phyloP scores from a whole-genome alignment of 2,113 vertebrate species.

The Oryzias javanicus region DNA sequence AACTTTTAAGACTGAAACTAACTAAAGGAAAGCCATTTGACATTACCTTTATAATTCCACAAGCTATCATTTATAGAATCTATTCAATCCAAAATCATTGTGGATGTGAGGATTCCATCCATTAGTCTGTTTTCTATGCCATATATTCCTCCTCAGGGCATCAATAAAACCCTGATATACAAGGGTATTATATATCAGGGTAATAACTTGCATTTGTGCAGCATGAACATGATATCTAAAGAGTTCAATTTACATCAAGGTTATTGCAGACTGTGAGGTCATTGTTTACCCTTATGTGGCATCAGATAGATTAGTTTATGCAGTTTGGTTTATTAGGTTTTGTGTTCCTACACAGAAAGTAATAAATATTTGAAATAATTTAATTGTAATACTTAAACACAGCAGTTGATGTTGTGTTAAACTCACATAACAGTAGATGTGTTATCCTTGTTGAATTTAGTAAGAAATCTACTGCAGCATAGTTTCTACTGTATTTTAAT shows the following conservation, averaged over 20 bases:
- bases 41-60: not conserved
- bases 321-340: slow-evolving; percentile 2
- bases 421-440: too few relatives aligned
- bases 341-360: slow-evolving; percentile 4
- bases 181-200: too few relatives aligned
- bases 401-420: too few relatives aligned
- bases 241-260: not conserved
- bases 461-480: too few relatives aligned
- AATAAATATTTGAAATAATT: not conserved
- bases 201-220: not conserved
- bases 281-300: not conserved
- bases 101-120: not conserved
- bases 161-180: too few relatives aligned
- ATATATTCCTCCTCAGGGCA: too few relatives aligned
- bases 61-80: not conserved
- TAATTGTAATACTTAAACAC: too few relatives aligned
- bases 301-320: not conserved
- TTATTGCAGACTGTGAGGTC: slow-evolving; percentile 2
- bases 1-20: slow-evolving; percentile 4
- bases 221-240: not conserved
- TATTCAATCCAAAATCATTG: too few relatives aligned
- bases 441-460: too few relatives aligned
- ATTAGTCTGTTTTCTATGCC: not conserved
- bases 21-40: slow-evolving; percentile 22
- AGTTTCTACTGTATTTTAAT: too few relatives aligned